phyloP scores from a whole-genome alignment of 2,888 invertebrate genomes.

The Carcina quercana region DNA sequence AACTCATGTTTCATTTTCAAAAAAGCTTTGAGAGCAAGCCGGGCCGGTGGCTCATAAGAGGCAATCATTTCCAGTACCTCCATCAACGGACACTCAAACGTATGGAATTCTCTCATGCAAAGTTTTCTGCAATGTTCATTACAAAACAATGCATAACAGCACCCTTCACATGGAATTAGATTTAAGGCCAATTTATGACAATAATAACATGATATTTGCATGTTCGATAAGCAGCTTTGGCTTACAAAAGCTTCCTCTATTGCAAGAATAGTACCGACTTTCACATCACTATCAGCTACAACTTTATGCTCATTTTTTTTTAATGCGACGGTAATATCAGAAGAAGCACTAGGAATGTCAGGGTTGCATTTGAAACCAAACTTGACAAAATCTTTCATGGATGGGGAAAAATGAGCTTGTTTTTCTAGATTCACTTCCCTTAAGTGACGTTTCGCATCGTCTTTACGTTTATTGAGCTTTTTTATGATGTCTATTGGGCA shows the following conservation, averaged over 20 bases:
- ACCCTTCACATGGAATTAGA: conserved; percentile 25
- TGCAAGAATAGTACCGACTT: conserved; percentile 25
- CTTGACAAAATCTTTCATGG: conserved; percentile 13
- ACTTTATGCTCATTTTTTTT: conserved; percentile 18
- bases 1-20: conserved; percentile 19
- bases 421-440: conserved; percentile 1
- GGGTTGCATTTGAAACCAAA: conserved; percentile 11
- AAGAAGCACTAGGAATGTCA: conserved; percentile 20
- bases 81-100: conserved; percentile 22
- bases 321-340: conserved; percentile 16
- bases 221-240: conserved; percentile 6
- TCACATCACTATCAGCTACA: conserved; percentile 21
- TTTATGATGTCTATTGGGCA: conserved; percentile 21
- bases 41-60: neutral
- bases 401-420: too few species aligned
- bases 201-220: conserved; percentile 19
- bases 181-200: conserved; percentile 22
- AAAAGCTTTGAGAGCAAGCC: conserved; percentile 17
- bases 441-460: conserved; percentile 2
- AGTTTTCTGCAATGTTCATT: conserved; percentile 18
- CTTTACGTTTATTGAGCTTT: conserved; percentile 19
- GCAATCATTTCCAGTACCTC: conserved; percentile 7
- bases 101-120: conserved; percentile 20
- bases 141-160: conserved; percentile 24
- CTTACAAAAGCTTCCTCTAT: conserved; percentile 22